phyloP scores from a whole-genome alignment of 2,797 vertebrate species.

The Eulemur mongoz region DNA sequence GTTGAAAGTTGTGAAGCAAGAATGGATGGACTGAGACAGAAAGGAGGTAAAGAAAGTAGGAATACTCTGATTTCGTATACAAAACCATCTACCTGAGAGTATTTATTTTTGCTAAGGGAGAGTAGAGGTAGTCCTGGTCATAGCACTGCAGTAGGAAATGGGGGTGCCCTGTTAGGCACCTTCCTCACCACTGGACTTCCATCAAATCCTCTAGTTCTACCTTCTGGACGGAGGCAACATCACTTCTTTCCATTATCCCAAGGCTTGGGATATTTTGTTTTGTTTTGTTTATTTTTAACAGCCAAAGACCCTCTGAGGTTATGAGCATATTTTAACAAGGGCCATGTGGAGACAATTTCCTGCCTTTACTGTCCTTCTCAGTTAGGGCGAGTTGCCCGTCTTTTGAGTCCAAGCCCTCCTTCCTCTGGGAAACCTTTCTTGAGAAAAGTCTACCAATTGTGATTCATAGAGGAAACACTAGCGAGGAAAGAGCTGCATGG shows the following conservation, averaged over 20 bases:
- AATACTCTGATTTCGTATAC: background rate
- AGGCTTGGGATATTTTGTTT: background rate
- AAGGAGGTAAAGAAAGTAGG: background rate
- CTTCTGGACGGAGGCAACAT: background rate
- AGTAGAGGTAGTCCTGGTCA: background rate
- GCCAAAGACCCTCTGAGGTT: background rate
- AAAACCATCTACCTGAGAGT: background rate
- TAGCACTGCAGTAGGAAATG: background rate
- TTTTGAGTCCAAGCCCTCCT: background rate
- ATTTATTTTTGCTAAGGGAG: background rate
- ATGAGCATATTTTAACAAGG: background rate
- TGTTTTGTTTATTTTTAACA: background rate
- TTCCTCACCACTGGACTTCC: background rate
- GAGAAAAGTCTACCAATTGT: background rate
- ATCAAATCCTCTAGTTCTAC: background rate
- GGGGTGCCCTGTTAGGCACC: background rate
- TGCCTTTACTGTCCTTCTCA: background rate
- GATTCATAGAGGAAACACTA: background rate
- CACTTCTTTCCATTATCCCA: background rate
- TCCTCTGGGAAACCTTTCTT: background rate
- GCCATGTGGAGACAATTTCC: background rate
- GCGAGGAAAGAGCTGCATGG: background rate
- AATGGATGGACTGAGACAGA: background rate
- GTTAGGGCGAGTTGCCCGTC: background rate
- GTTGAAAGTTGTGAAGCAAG: background rate